phyloP scores from a whole-genome alignment of 2,113 vertebrate genomes.

The Oplegnathus fasciatus region DNA sequence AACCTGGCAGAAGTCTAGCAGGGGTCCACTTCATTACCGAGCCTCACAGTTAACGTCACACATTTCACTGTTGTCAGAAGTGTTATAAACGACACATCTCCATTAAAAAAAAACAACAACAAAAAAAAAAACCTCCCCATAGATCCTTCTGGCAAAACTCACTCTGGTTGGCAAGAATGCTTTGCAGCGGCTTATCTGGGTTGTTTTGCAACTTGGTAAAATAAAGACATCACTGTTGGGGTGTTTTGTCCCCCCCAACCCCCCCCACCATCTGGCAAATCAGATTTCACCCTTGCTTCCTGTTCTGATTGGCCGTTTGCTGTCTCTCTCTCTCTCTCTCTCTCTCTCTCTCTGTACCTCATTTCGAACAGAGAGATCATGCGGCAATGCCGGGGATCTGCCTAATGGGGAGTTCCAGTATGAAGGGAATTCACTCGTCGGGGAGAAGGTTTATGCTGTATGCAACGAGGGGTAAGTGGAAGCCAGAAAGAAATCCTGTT shows the following conservation, averaged over 20 bases:
- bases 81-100: neutral
- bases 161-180: neutral
- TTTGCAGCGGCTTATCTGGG: neutral
- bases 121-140: neutral
- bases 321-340: no score
- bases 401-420: slow-evolving; percentile 62
- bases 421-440: slow-evolving; percentile 40
- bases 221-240: neutral
- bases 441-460: slow-evolving; percentile 66
- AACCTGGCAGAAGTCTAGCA: neutral
- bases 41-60: neutral
- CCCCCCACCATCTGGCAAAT: neutral
- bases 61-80: neutral
- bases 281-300: neutral
- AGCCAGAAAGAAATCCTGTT: neutral
- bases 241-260: no score
- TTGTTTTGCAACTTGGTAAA: slow-evolving; percentile 10
- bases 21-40: neutral
- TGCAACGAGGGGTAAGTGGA: slow-evolving; percentile 76
- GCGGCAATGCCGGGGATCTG: slow-evolving; percentile 72
- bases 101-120: no score
- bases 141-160: neutral
- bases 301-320: neutral
- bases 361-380: slow-evolving; percentile 61
- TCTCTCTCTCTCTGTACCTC: no score